A percentile compares a stretch with the other conserved stretches of the same genome.
These are phyloP conservation scores for Antennarius maculatus DNA, from an alignment of 2,797 vertebrate genomes.

Conservation along the genomic window DNA sequence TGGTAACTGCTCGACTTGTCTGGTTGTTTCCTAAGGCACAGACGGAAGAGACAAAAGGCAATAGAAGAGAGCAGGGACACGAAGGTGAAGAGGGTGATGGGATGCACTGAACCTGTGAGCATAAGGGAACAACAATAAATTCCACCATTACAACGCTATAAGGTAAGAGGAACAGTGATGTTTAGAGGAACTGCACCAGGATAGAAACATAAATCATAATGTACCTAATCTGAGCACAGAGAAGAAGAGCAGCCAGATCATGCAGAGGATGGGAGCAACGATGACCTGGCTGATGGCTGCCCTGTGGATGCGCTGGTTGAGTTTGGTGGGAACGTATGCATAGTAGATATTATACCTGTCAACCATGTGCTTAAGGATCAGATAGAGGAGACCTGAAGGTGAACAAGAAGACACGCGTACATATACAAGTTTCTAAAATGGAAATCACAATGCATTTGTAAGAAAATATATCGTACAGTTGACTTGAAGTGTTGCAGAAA, in stretches of 20 bases:
- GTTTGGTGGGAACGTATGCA: conserved; percentile 92
- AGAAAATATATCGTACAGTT: neutral
- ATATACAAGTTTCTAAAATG: neutral
- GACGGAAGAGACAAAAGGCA: conserved; percentile 82
- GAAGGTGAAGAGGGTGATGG: conserved; percentile 91
- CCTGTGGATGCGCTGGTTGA: conserved; percentile 90
- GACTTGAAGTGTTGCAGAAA: neutral
- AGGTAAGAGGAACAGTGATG: neutral
- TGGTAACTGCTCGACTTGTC: conserved; percentile 86
- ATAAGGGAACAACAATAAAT: neutral
- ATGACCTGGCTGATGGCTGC: conserved; percentile 92
- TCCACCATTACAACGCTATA: neutral
- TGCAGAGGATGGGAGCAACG: conserved; percentile 91
- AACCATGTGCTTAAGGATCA: conserved; percentile 94
- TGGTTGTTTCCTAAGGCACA: conserved; percentile 88
- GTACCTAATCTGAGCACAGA: conserved; percentile 91
- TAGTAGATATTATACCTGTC: conserved; percentile 99
- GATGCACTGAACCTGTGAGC: conserved; percentile 83
- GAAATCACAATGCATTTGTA: neutral
- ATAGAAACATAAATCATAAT: neutral
- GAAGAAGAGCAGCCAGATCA: conserved; percentile 99
- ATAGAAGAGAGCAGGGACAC: conserved; percentile 85
- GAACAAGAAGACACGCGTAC: conserved; percentile 14
- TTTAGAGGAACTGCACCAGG: neutral
- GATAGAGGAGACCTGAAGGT: conserved; percentile 88